Base-by-base conservation (phyloP, 1,140 invertebrate species). In the Colletes latitarsis region DNA sequence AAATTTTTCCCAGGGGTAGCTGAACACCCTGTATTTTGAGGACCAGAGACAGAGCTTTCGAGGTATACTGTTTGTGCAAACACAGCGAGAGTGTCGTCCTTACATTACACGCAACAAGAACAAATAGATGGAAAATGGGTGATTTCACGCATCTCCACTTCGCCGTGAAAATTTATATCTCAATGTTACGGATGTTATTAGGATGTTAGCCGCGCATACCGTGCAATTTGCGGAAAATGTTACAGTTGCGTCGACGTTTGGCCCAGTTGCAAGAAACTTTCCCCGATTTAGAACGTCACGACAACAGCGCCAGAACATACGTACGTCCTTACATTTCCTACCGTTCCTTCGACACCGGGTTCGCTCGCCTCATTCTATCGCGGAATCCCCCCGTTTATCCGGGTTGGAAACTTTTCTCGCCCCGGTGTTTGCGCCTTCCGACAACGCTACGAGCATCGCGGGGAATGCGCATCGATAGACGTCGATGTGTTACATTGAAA, bases 371-470 rank as follows among this genome's bases (percentile, higher is more conserved):
- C 58, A 43, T 72, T 17, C 60, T 77, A 63, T 84, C 55, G 49
- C 73, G 12, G 63, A 69, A 76, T 77, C 57, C 39, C 30, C 66
- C 58, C 55, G 57, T 64, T 76, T 71, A 71, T 71, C 60, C 57
- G 19, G 41, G 30, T 53, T 80, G 19, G 14, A 81, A 55, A 71
- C 69, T 76, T 76, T 66, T 68, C 19, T 63, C 15, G n/a, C 49
- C 19, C 15, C 14, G 19, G 12, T 77, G 21, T 81, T 76, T 81
- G 67, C 73, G 77, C 57, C 64, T 72, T 49, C 21, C 17, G 19
- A 17, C 30, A 17, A 60, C 58, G 46, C 19, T 53, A 30, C n/a
- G 49, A 41, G 60, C 60, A 43, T 67, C 58, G 10, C 0, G 2
- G 12, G 17, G 19, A 57, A 14, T 14, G 41, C 2, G 52, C 15